Conservation (phyloP, 2,113 vertebrate species). For the Henicopernis longicauda region DNA sequence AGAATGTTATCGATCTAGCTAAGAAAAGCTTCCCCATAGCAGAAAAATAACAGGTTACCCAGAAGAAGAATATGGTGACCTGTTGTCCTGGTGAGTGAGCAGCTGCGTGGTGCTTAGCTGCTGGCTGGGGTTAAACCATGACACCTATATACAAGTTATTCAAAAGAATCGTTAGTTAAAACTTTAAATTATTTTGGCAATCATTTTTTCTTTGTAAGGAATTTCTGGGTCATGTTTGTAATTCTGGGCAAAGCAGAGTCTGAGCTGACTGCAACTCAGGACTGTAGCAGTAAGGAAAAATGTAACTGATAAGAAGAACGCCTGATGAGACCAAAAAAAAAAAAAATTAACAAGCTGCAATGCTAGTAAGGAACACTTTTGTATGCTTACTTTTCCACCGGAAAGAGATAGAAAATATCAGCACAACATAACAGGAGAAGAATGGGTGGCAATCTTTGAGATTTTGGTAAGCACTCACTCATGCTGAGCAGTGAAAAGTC, state of each 20-base stretch:
- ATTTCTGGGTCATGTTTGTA: not conserved
- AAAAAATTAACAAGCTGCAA: not conserved
- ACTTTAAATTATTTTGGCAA: not conserved
- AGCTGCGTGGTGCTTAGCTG: no score
- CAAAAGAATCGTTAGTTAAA: not conserved
- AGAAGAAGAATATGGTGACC: not conserved
- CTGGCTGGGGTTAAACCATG: no score
- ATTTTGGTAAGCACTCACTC: not conserved
- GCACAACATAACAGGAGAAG: not conserved
- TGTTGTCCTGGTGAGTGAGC: no score
- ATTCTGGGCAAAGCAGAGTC: not conserved
- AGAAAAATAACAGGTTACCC: not conserved
- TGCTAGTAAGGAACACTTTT: not conserved
- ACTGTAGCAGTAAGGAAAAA: not conserved
- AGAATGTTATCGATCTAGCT: not conserved
- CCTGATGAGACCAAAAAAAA: not conserved
- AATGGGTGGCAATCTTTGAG: not conserved
- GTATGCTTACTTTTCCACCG: not conserved
- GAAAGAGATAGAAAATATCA: not conserved
- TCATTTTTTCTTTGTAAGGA: not conserved
- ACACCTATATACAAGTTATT: not conserved
- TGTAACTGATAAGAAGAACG: not conserved
- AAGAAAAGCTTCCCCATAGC: not conserved
- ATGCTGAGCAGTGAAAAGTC: not conserved
- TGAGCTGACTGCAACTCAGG: not conserved